A percentile compares a stretch with the other conserved stretches of the same genome.
Evolutionary conservation across 1,140 invertebrate species (phyloP).

Genomic region (Megalopta genalis): DNA sequence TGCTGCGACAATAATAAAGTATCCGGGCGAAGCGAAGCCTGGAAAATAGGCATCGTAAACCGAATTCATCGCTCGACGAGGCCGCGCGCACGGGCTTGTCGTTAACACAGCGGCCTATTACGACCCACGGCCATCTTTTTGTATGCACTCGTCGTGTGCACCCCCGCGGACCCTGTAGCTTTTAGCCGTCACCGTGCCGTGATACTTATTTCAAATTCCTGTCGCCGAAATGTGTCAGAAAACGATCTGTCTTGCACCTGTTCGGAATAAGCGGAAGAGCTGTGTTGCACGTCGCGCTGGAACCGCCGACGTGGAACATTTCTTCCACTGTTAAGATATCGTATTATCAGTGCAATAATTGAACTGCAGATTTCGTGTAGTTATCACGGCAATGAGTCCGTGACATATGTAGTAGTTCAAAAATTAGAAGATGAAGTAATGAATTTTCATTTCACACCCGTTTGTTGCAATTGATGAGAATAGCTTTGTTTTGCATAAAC

Average conservation of each 20-base stretch:
- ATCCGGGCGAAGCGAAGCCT: slow-evolving; percentile 42
- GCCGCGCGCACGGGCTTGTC: slow-evolving; percentile 25
- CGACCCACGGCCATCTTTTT: slow-evolving; percentile 35
- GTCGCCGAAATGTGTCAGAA: background rate
- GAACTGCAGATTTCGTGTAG: too few species aligned
- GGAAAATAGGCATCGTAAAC: slow-evolving; percentile 67
- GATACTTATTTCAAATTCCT: background rate
- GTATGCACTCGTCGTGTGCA: slow-evolving; percentile 9
- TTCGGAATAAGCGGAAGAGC: background rate
- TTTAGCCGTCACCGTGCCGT: background rate
- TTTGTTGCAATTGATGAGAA: too few species aligned
- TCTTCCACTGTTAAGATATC: too few species aligned
- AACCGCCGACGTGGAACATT: too few species aligned
- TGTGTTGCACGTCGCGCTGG: background rate
- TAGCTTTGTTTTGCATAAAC: too few species aligned
- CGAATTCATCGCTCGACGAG: slow-evolving; percentile 56
- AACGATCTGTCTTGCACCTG: slow-evolving; percentile 3
- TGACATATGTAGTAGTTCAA: too few species aligned
- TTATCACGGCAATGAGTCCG: too few species aligned
- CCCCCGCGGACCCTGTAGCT: background rate
- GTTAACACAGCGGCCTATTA: slow-evolving; percentile 61
- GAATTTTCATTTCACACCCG: too few species aligned
- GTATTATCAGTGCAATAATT: too few species aligned
- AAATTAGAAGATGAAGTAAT: too few species aligned
- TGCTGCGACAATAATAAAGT: slow-evolving; percentile 66